Conservation (phyloP, 2,888 invertebrate species). For the Cybosia mesomella region DNA sequence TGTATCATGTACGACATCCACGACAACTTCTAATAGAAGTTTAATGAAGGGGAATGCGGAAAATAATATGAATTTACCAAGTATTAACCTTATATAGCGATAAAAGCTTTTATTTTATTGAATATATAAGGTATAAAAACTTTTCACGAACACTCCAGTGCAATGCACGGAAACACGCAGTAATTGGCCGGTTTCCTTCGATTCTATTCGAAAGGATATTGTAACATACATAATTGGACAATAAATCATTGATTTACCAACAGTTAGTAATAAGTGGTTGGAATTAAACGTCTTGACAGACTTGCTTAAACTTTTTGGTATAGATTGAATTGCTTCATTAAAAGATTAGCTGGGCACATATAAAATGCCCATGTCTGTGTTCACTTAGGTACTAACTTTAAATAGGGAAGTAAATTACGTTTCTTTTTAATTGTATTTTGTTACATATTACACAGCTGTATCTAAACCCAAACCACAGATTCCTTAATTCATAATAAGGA, state of each 20-base stretch:
- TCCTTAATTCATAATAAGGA: no score
- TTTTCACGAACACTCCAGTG: neutral
- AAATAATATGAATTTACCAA: no score
- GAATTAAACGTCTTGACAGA: constrained; percentile 7
- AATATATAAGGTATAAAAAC: neutral
- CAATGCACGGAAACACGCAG: constrained; percentile 52
- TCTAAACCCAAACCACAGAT: no score
- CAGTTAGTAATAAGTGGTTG: constrained; percentile 15
- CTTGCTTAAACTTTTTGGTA: constrained; percentile 26
- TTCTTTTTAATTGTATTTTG: no score
- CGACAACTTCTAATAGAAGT: no score
- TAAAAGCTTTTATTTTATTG: neutral
- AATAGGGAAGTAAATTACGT: no score
- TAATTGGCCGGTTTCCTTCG: constrained; percentile 55
- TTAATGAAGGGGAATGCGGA: no score
- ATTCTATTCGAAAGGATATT: constrained; percentile 59
- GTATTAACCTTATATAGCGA: neutral
- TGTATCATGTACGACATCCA: no score
- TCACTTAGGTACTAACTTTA: no score
- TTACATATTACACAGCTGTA: no score
- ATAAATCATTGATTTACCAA: constrained; percentile 32
- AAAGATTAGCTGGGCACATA: neutral
- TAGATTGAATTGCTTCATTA: neutral
- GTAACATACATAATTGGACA: constrained; percentile 55
- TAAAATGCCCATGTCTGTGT: neutral